Evolutionary conservation across 1,140 invertebrate species (phyloP), one percentile per base, ranked within the genome.

Genomic region (Diorhabda sublineata): DNA sequence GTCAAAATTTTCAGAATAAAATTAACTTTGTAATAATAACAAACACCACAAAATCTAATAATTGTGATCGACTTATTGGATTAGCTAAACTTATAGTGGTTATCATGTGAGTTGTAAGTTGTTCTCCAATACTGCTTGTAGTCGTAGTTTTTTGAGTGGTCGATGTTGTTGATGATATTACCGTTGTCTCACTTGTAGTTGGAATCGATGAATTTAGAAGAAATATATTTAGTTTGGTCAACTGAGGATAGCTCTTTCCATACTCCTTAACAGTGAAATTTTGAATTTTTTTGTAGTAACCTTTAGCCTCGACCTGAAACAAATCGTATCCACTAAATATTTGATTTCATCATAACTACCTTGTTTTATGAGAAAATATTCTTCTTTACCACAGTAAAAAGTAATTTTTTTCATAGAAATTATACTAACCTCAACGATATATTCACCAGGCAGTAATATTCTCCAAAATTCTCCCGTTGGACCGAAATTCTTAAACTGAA

Each of bases 401-500:
- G 5, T 11, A 59, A 2, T 26, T n/a, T 26, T 9, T n/a, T n/a
- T n/a, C 11, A 59, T 8, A 59, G 5, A 59, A 11, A 59, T 3
- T n/a, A 41, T 7, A 61, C 59, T 61, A 72, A 80, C 80, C 62
- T 77, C 47, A 68, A 81, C 43, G 45, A 61, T 65, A 61, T 81
- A 81, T 45, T 68, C 67, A 69, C 79, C 78, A 5, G 80, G 79
- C 41, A 81, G 64, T 58, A 81, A 66, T 11, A 81, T 75, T 69
- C 79, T 76, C 75, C 78, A 80, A 70, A 77, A 81, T 69, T 78
- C 73, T 64, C 80, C 80, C 11, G 66, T 67, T 58, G 64, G 47
- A 47, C 74, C 68, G 5, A 71, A 73, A 43, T 73, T 74, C 59
- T 61, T 58, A 63, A 81, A 81, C 3, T 61, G 67, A 67, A 81